A percentile compares a stretch with the other conserved stretches of the same genome.
Conservation (phyloP, 1,140 invertebrate species). For the Drosophila nigromelanica region DNA sequence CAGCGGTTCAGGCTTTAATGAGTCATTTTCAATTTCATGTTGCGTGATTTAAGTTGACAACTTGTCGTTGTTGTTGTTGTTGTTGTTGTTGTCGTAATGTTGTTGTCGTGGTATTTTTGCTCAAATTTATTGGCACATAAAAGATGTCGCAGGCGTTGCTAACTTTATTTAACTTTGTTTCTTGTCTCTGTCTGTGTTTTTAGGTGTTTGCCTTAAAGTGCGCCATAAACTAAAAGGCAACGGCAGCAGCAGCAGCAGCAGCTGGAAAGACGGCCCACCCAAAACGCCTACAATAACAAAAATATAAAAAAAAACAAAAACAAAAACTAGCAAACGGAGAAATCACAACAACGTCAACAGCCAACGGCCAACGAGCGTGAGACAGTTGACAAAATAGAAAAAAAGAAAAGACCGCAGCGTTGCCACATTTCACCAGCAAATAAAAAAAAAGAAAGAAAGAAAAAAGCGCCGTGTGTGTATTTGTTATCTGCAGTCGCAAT, state of each 20-base stretch:
- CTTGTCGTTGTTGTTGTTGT: conserved; percentile 35
- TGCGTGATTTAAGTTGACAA: conserved; percentile 73
- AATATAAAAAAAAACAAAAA: conserved; percentile 14
- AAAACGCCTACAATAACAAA: conserved; percentile 66
- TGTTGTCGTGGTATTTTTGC: conserved; percentile 55
- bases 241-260: conserved; percentile 29
- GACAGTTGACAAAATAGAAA: conserved; percentile 28
- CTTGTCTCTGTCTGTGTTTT: conserved; percentile 37
- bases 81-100: conserved; percentile 19
- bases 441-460: conserved; percentile 10
- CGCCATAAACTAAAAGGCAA: conserved; percentile 74
- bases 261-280: conserved; percentile 50
- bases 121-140: conserved; percentile 77
- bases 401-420: conserved; percentile 37
- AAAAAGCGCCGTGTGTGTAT: conserved; percentile 20
- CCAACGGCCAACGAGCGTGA: conserved; percentile 34
- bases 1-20: conserved; percentile 55
- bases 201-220: conserved; percentile 79
- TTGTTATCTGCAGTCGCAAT: conserved; percentile 55
- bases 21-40: conserved; percentile 75
- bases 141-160: conserved; percentile 78
- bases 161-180: conserved; percentile 74
- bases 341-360: conserved; percentile 60
- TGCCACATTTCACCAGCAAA: conserved; percentile 62
- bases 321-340: conserved; percentile 42